Conservation (phyloP, 2,797 vertebrate species). For the Crenuchus spilurus region DNA sequence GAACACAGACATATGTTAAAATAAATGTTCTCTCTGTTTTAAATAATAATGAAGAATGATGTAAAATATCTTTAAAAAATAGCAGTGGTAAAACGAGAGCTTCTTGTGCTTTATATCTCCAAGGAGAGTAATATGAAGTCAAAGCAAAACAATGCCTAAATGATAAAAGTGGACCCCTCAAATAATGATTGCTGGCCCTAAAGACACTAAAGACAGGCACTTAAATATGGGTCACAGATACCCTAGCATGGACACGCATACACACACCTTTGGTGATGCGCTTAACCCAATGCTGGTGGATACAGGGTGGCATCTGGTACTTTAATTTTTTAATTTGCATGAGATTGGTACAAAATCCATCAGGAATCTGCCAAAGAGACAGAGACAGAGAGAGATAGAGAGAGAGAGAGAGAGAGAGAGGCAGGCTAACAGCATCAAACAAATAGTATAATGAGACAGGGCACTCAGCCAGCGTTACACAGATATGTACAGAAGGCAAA, state of each 20-base stretch:
- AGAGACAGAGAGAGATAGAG: constrained; percentile 3
- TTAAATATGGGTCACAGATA: neutral
- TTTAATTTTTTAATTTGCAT: constrained; percentile 24
- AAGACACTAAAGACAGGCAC: no score
- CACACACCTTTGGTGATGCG: constrained; percentile 1
- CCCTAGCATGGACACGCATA: neutral
- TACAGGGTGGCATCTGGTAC: constrained; percentile 2
- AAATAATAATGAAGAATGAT: no score
- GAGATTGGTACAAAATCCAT: neutral
- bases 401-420: neutral
- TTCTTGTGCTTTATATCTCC: no score
- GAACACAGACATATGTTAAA: no score
- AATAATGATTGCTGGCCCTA: no score
- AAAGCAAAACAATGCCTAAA: no score
- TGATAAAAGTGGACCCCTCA: no score
- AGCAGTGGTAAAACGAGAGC: no score
- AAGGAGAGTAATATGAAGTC: no score
- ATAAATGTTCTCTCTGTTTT: no score
- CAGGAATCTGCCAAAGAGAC: constrained; percentile 5
- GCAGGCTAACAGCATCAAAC: neutral
- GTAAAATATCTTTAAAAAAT: no score
- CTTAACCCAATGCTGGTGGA: neutral
- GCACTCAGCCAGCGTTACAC: neutral
- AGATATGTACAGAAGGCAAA: neutral
- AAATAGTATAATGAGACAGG: neutral